phyloP scores from a whole-genome alignment of 2,888 invertebrate species.

The Drosophila algonquin region DNA sequence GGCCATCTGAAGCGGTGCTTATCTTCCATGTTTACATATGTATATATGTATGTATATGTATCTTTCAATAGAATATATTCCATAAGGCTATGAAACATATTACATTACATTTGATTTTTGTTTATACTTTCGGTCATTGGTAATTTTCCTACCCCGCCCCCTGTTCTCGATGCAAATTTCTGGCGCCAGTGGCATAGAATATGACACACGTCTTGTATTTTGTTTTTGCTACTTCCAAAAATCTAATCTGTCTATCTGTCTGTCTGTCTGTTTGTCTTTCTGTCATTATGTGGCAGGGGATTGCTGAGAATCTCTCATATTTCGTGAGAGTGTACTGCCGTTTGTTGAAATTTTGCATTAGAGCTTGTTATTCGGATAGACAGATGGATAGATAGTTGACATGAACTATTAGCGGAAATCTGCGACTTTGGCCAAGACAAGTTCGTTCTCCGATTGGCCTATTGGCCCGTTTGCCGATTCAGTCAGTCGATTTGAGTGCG shows the following conservation, averaged over 20 bases:
- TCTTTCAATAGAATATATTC: slow-evolving; percentile 1
- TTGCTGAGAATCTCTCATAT: slow-evolving; percentile 8
- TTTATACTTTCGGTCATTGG: slow-evolving; percentile 8
- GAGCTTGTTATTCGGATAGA: slow-evolving; percentile 9
- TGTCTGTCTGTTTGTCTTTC: background rate
- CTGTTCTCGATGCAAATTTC: slow-evolving; percentile 32
- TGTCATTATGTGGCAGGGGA: slow-evolving; percentile 13
- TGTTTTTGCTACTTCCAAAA: background rate
- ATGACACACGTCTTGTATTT: slow-evolving; percentile 14
- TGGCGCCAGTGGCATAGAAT: slow-evolving; percentile 21
- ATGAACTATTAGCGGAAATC: slow-evolving; percentile 57
- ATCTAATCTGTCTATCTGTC: background rate
- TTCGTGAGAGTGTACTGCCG: slow-evolving; percentile 23
- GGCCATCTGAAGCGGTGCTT: slow-evolving; percentile 8
- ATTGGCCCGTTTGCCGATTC: too few relatives aligned
- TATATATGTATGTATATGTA: background rate
- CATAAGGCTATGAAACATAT: background rate
- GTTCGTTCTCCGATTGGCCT: slow-evolving; percentile 19
- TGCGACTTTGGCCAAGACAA: slow-evolving; percentile 49
- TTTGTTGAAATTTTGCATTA: slow-evolving; percentile 39
- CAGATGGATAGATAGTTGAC: slow-evolving; percentile 29
- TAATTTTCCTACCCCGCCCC: slow-evolving; percentile 24
- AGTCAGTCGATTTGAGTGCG: slow-evolving; percentile 3
- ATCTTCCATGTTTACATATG: background rate
- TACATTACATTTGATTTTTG: background rate